Base-by-base conservation (phyloP, 2,113 vertebrate species). In the Vulpes lagopus region DNA sequence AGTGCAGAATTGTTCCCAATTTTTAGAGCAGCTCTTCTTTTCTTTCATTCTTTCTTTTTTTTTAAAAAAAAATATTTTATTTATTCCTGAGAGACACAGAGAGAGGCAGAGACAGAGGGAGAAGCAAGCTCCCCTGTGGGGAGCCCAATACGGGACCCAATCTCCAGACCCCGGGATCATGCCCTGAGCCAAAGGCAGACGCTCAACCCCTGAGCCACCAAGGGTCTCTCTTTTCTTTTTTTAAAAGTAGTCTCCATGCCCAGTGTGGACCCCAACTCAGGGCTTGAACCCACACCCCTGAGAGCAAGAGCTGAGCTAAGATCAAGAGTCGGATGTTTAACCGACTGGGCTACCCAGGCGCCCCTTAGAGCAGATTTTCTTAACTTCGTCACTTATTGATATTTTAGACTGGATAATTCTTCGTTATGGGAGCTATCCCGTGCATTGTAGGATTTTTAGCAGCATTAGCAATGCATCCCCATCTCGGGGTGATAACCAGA, bases 311-410 rank as follows among this genome's bases (percentile, higher is more conserved):
- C 67, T 69, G 67, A 69, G 16, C 67, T 69, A n/a, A 69, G 67
- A 35, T 69, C 17, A 69, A 20, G 19, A 69, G 67, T 69, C 14
- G 12, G 12, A 32, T 65, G 64, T 15, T 32, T 65, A 65, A 65
- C 27, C 2, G 5, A 65, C 64, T 7, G 64, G 30, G 27, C 27
- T 27, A 65, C 64, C 27, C 64, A 65, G 11, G 12, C 0, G 5
- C 15, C 15, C 15, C 65, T 6, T 17, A 19, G 57, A 79, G 32
- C 35, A 15, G 51, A 23, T 7, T 23, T 80, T 55, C 64, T 35
- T 43, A 11, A 1, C 20, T 16, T 74, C 0, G 0, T n/a, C 32
- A 7, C 86, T 27, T 1, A 51, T 8, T 7, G 82, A 10, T 32
- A 32, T 19, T 22, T 14, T 11, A 53, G 60, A 11, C 19, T 16